Conservation (phyloP, 1,140 invertebrate species). For the Littorina saxatilis region DNA sequence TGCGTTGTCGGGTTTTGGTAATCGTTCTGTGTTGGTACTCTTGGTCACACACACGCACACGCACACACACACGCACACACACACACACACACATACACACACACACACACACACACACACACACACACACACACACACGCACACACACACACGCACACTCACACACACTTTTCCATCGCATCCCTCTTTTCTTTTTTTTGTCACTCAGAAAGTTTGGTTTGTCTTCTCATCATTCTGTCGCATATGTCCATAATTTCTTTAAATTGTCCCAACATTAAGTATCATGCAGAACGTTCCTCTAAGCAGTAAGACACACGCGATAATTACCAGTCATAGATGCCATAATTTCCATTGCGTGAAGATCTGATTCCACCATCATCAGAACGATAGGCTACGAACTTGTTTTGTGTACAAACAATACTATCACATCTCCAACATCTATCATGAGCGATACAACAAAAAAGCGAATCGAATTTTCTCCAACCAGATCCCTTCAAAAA, state of each 20-base stretch:
- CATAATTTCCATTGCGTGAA: too few relatives aligned
- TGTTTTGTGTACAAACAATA: not conserved
- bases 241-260: too few relatives aligned
- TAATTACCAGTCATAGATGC: too few relatives aligned
- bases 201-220: too few relatives aligned
- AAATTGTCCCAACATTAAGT: not conserved
- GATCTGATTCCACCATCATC: not conserved
- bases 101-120: not conserved
- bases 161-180: too few relatives aligned
- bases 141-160: not conserved
- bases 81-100: not conserved
- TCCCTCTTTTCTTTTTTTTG: too few relatives aligned
- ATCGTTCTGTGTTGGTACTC: too few relatives aligned
- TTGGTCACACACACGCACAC: slow-evolving; percentile 1
- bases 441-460: not conserved
- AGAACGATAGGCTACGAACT: not conserved
- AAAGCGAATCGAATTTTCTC: too few relatives aligned
- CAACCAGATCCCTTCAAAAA: too few relatives aligned
- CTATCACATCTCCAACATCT: not conserved
- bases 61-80: not conserved
- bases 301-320: not conserved
- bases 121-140: not conserved
- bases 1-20: too few relatives aligned
- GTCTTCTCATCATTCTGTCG: not conserved
- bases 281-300: not conserved